These are phyloP conservation scores for Crocidura indochinensis DNA, from an alignment of 2,797 vertebrate species.

Conservation along the genomic window DNA sequence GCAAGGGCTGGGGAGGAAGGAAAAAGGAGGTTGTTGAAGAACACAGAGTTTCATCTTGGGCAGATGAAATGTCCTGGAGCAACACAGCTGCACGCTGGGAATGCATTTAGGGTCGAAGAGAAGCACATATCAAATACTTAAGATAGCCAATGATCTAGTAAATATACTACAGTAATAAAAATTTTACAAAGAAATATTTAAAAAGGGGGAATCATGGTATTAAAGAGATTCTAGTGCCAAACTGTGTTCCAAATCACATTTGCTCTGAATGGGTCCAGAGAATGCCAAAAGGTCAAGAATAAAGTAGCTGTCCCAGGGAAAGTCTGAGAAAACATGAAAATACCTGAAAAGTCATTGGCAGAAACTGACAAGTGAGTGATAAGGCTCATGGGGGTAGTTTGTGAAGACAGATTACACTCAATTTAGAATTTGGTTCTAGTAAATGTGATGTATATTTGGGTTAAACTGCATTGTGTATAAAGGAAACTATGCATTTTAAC, in stretches of 20 bases:
- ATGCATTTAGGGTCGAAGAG: background rate
- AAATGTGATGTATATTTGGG: background rate
- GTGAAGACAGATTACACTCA: background rate
- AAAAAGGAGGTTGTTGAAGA: background rate
- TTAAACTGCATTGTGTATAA: accelerated
- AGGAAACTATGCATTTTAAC: background rate
- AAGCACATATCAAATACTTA: too few species aligned
- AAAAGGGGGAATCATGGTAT: background rate
- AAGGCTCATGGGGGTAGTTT: background rate
- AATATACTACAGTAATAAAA: too few species aligned
- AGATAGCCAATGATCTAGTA: too few species aligned
- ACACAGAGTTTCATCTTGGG: background rate
- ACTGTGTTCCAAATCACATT: background rate
- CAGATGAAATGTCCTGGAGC: background rate
- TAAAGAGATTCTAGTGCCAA: background rate
- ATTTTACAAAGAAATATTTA: background rate
- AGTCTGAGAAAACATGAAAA: background rate
- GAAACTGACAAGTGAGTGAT: background rate
- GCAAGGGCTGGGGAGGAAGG: background rate
- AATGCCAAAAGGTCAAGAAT: background rate
- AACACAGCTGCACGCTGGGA: background rate
- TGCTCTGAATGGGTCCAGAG: background rate
- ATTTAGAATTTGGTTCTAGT: background rate
- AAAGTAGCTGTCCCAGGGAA: background rate
- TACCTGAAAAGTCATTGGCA: too few species aligned